A percentile compares a stretch with the other conserved stretches of the same genome.
These are phyloP conservation scores for Irena cyanogastra DNA, from an alignment of 2,113 vertebrate genomes.

Conservation along the genomic window DNA sequence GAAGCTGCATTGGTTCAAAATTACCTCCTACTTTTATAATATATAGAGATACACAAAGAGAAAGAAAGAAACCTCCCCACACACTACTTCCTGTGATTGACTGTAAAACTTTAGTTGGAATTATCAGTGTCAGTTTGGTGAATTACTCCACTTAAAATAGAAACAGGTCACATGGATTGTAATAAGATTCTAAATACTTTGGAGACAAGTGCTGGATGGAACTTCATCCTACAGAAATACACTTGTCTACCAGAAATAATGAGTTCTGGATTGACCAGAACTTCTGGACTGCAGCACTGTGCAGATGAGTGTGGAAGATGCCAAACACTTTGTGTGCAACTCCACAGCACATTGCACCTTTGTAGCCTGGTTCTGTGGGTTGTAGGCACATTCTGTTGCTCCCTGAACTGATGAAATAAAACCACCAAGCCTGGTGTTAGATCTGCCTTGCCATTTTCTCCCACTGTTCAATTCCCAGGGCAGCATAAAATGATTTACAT, in stretches of 20 bases:
- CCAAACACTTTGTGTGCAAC: background rate
- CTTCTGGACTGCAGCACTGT: background rate
- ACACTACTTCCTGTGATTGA: background rate
- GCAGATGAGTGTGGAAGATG: background rate
- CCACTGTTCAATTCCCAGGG: background rate
- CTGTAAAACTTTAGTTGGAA: conserved; percentile 23
- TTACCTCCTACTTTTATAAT: background rate
- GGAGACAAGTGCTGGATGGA: conserved; percentile 43
- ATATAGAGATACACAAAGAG: background rate
- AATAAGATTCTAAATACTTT: conserved; percentile 52
- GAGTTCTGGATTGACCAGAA: conserved; percentile 15
- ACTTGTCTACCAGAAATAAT: conserved; percentile 37
- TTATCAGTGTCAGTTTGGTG: conserved; percentile 44
- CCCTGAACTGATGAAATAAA: background rate
- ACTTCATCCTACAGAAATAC: conserved; percentile 37
- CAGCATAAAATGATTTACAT: background rate
- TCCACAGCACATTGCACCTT: background rate
- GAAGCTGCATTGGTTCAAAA: background rate
- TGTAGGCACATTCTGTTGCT: background rate
- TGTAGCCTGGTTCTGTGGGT: background rate
- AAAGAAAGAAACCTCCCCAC: background rate
- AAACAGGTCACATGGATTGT: conserved; percentile 46
- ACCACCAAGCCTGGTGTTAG: background rate
- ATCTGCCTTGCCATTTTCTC: background rate
- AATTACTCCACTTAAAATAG: conserved; percentile 55